A percentile compares a stretch with the other conserved stretches of the same genome.
Evolutionary conservation across 2,888 invertebrate genomes (phyloP).

Genomic region (Callosobruchus maculatus): DNA sequence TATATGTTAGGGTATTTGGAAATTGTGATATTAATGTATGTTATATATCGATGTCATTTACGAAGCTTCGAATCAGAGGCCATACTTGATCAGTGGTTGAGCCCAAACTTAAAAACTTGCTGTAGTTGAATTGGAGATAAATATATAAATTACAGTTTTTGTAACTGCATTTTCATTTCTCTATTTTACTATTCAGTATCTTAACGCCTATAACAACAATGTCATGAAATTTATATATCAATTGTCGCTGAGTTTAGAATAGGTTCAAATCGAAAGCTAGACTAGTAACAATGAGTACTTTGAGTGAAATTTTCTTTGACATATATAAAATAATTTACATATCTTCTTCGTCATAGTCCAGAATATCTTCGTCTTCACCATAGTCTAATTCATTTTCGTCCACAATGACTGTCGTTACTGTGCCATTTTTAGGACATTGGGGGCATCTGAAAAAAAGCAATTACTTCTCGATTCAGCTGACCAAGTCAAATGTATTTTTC

Average conservation of each 20-base stretch:
- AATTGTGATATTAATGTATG: neutral
- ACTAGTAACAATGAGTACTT: neutral
- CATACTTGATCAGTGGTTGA: neutral
- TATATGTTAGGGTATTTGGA: neutral
- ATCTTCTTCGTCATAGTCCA: slow-evolving; percentile 16
- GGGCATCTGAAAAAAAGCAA: slow-evolving; percentile 26
- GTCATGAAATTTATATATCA: too few species aligned
- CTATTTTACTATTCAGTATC: neutral
- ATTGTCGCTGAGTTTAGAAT: too few species aligned
- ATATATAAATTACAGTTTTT: neutral
- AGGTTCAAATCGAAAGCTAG: too few species aligned
- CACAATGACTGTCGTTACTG: slow-evolving; percentile 9
- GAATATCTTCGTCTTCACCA: slow-evolving; percentile 27
- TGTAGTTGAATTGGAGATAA: neutral
- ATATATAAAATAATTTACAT: neutral
- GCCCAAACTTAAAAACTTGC: neutral
- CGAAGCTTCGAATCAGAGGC: neutral
- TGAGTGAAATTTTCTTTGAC: neutral
- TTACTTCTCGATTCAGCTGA: too few species aligned
- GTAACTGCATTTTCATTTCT: neutral
- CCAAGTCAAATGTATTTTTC: slow-evolving; percentile 2
- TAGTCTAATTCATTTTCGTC: slow-evolving; percentile 29
- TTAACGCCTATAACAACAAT: too few species aligned
- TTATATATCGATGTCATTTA: neutral
- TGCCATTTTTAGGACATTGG: slow-evolving; percentile 27